Evolutionary conservation across 2,113 vertebrate genomes (phyloP).

Genomic region (Cacatua alba): DNA sequence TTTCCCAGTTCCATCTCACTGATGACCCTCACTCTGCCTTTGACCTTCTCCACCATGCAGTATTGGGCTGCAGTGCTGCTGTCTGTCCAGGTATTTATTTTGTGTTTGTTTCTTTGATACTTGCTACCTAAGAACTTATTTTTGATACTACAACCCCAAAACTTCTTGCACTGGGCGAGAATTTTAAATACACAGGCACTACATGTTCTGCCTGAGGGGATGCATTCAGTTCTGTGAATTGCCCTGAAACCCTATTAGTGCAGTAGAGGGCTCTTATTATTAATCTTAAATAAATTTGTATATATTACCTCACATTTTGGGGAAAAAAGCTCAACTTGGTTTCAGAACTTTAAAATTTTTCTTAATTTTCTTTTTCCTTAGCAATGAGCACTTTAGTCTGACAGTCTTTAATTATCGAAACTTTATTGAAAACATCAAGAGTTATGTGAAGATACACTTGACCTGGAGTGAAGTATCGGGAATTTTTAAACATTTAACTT

Average conservation of each 20-base stretch:
- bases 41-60: not conserved
- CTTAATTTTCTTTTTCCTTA: not conserved
- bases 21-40: not conserved
- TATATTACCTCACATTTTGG: not conserved
- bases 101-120: not conserved
- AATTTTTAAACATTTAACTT: slow-evolving; percentile 84
- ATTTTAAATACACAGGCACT: not conserved
- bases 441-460: slow-evolving; percentile 68
- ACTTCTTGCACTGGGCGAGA: not conserved
- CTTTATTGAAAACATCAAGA: slow-evolving; percentile 65
- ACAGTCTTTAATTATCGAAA: slow-evolving; percentile 5
- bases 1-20: not conserved
- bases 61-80: not conserved
- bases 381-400: not conserved
- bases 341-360: slow-evolving; percentile 2
- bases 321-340: not conserved
- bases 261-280: not conserved
- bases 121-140: not conserved
- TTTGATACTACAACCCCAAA: not conserved
- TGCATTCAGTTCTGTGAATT: not conserved
- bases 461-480: slow-evolving; percentile 74
- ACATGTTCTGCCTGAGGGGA: not conserved
- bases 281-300: not conserved
- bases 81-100: not conserved
- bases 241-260: not conserved